phyloP scores from a whole-genome alignment of 2,797 vertebrate species.

The Craterocephalus amniculus region DNA sequence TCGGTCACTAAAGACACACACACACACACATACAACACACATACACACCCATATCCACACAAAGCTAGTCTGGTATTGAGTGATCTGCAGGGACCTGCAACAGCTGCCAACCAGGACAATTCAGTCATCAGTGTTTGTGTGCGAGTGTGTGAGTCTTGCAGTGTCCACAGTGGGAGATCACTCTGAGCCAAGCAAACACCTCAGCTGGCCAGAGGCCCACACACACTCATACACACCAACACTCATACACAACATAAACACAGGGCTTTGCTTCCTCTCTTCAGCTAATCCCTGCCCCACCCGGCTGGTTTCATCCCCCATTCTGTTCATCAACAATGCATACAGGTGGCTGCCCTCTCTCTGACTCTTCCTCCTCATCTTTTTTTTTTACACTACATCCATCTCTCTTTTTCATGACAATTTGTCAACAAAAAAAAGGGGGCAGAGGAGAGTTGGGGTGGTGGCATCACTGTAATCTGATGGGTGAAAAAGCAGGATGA shows the following conservation, averaged over 20 bases:
- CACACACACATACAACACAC: conserved; percentile 17
- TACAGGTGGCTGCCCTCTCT: conserved; percentile 70
- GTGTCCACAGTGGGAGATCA: conserved; percentile 76
- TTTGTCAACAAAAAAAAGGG: conserved; percentile 10
- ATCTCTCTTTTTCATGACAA: conserved; percentile 17
- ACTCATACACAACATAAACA: conserved; percentile 39
- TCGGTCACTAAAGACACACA: conserved; percentile 47
- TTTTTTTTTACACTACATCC: conserved; percentile 8
- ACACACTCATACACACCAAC: conserved; percentile 39
- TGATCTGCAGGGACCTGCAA: conserved; percentile 78
- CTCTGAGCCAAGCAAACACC: conserved; percentile 76
- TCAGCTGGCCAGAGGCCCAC: conserved; percentile 70
- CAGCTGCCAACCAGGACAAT: conserved; percentile 83
- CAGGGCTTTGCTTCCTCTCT: conserved; percentile 63
- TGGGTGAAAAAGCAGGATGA: conserved; percentile 20
- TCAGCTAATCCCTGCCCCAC: conserved; percentile 72
- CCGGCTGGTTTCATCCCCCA: conserved; percentile 72
- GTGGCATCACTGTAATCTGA: not conserved
- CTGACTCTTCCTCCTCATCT: conserved; percentile 12
- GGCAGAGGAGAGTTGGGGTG: not conserved
- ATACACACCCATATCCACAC: conserved; percentile 29
- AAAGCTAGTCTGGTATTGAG: conserved; percentile 61
- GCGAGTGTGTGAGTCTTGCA: conserved; percentile 40
- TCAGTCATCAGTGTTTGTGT: conserved; percentile 70
- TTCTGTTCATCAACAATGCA: conserved; percentile 73